Percentiles rank a stretch among this genome's conserved stretches.
phyloP scores from a whole-genome alignment of 2,797 vertebrate species.

The Adelosebastes latens region DNA sequence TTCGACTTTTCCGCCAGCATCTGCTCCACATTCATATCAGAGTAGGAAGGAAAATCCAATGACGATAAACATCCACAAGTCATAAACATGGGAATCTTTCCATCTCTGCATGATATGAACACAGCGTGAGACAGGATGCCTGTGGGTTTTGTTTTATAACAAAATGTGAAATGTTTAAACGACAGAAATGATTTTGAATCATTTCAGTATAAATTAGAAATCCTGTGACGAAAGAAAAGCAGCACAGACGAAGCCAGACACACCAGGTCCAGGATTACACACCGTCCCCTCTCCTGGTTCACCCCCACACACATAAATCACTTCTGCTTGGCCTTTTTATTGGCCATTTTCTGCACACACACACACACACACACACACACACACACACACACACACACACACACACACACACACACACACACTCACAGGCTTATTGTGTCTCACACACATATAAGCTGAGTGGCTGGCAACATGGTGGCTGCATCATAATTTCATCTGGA shows the following conservation, averaged over 20 bases:
- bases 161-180: not conserved
- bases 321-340: slow-evolving; percentile 8
- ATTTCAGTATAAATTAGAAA: not conserved
- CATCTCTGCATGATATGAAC: not conserved
- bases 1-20: not conserved
- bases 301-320: not conserved
- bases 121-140: not conserved
- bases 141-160: not conserved
- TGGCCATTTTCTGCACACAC: not conserved
- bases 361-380: not conserved
- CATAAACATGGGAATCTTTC: slow-evolving; percentile 8
- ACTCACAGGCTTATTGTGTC: not conserved
- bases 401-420: not conserved
- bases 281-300: not conserved
- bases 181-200: not conserved
- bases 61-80: slow-evolving; percentile 3
- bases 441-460: slow-evolving; percentile 18
- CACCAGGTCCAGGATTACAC: not conserved
- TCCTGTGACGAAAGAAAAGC: not conserved
- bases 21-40: not conserved
- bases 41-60: not conserved
- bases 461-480: slow-evolving; percentile 44
- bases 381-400: not conserved
- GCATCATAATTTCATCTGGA: slow-evolving; percentile 53
- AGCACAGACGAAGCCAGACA: not conserved